Evolutionary conservation across 2,797 vertebrate species (phyloP).

Genomic region (Tapera naevia): DNA sequence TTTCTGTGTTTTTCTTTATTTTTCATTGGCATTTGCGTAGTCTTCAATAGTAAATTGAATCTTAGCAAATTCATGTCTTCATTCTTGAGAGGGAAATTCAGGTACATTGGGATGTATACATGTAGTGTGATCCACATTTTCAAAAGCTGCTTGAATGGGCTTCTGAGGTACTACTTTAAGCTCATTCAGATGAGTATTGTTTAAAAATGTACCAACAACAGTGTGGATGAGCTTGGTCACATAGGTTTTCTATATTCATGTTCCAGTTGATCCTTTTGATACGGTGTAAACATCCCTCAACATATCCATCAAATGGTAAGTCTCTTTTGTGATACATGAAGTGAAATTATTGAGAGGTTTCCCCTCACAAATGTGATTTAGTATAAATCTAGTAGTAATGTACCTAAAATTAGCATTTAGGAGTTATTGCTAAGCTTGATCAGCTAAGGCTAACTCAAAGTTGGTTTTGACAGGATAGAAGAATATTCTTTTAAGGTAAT

Average conservation of each 20-base stretch:
- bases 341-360: neutral
- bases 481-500: neutral
- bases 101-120: neutral
- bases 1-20: neutral
- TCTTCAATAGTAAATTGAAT: neutral
- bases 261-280: neutral
- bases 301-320: neutral
- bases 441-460: neutral
- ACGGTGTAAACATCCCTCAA: neutral
- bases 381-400: neutral
- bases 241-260: neutral
- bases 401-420: neutral
- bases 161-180: neutral
- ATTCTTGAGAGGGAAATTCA: neutral
- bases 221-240: neutral
- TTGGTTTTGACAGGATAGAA: neutral
- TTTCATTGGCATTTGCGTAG: neutral
- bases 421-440: neutral
- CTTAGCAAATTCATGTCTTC: neutral
- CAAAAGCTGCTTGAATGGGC: neutral
- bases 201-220: neutral
- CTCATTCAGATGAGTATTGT: fast-evolving
- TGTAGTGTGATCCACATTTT: neutral
- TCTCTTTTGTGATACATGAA: neutral
- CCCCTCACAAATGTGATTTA: neutral